Percentiles rank a stretch among this genome's conserved stretches.
Conservation (phyloP, 2,888 invertebrate species). For the Sisyra nigra region DNA sequence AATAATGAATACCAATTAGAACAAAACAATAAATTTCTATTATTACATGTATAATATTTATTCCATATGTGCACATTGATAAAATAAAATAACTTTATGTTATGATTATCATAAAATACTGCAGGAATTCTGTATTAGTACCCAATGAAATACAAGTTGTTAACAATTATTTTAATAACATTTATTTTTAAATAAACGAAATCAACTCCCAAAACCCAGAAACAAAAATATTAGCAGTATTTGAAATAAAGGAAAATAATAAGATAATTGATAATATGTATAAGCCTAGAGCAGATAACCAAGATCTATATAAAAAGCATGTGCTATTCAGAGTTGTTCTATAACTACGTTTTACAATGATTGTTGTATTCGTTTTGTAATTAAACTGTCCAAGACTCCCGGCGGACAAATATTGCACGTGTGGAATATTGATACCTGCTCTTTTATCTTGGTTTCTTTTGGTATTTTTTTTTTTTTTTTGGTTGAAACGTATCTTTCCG, state of each 20-base stretch:
- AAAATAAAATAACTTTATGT: too few relatives aligned
- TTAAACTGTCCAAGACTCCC: not conserved
- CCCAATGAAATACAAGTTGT: too few relatives aligned
- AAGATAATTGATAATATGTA: not conserved
- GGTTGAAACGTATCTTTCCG: not conserved
- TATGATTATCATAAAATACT: too few relatives aligned
- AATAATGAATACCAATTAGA: too few relatives aligned
- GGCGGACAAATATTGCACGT: not conserved
- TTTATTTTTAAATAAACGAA: not conserved
- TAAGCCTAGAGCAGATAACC: slow-evolving; percentile 3
- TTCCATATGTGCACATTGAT: too few relatives aligned
- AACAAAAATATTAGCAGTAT: slow-evolving; percentile 2
- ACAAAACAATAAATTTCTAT: too few relatives aligned
- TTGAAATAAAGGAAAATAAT: not conserved
- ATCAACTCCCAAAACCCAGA: slow-evolving; percentile 1
- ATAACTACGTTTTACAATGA: not conserved
- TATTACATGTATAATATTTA: too few relatives aligned
- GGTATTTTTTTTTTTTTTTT: slow-evolving; percentile 1
- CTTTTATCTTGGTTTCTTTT: slow-evolving; percentile 4
- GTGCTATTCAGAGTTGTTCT: not conserved
- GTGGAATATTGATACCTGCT: slow-evolving; percentile 1
- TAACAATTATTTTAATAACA: too few relatives aligned
- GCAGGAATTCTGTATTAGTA: too few relatives aligned
- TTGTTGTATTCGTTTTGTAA: slow-evolving; percentile 1
- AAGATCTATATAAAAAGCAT: not conserved